These are phyloP conservation scores for Alectura lathami DNA, from an alignment of 2,113 vertebrate species.

Conservation along the genomic window DNA sequence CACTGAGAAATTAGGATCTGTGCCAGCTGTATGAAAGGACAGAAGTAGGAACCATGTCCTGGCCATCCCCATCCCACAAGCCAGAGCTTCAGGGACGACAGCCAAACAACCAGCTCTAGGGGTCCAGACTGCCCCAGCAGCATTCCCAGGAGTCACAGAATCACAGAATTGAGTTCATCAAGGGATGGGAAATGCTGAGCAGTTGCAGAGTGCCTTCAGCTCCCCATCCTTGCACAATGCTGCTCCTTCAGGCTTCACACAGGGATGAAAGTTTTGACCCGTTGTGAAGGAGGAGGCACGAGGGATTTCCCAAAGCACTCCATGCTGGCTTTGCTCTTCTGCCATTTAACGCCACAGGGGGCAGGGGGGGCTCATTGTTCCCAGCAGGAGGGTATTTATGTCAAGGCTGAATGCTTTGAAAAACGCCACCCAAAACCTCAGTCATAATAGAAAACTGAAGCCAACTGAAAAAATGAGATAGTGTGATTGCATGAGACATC, in stretches of 20 bases:
- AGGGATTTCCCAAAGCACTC: background rate
- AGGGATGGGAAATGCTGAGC: fast-evolving
- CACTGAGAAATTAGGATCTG: background rate
- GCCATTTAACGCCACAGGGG: background rate
- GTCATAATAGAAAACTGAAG: conserved; percentile 44
- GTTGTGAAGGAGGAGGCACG: background rate
- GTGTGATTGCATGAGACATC: background rate
- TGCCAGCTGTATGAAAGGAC: background rate
- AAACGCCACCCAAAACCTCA: conserved; percentile 19
- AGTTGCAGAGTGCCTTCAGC: background rate
- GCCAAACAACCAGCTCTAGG: fast-evolving
- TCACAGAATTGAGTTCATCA: no score
- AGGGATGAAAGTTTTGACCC: conserved; percentile 24
- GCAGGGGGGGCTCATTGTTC: background rate
- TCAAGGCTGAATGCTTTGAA: background rate
- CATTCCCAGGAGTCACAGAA: fast-evolving
- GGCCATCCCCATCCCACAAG: background rate
- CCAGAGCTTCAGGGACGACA: fast-evolving
- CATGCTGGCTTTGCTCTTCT: background rate
- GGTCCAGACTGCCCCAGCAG: background rate
- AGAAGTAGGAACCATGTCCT: fast-evolving
- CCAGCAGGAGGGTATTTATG: background rate
- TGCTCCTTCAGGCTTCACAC: conserved; percentile 26
- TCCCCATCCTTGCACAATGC: conserved; percentile 38
- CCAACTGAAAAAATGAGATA: background rate